Evolutionary conservation across 2,113 vertebrate genomes (phyloP).

Genomic region (Nicator chloris): DNA sequence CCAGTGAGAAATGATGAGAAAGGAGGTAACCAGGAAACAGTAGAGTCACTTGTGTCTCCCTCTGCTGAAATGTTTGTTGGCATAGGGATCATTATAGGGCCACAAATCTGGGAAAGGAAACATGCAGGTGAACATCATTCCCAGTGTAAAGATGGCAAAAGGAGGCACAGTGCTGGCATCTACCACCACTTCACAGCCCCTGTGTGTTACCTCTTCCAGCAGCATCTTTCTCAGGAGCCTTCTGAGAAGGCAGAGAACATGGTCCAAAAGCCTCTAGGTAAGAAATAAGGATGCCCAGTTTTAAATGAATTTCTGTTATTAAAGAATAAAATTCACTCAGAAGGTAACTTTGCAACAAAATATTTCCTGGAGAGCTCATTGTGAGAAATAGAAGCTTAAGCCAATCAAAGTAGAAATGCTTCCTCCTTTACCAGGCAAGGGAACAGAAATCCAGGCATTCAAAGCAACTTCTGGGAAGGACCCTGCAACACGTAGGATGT

Average conservation of each 20-base stretch:
- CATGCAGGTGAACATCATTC: not conserved
- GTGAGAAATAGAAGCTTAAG: not conserved
- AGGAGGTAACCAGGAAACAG: not conserved
- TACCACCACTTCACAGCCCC: not conserved
- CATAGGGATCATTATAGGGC: not conserved
- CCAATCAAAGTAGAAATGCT: not conserved
- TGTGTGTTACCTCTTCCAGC: fast-evolving
- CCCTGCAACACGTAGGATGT: not conserved
- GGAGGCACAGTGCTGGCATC: not conserved
- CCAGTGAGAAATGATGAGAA: not conserved
- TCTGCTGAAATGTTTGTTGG: not conserved
- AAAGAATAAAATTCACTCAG: not conserved
- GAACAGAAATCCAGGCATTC: not conserved
- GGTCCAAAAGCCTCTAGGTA: not conserved
- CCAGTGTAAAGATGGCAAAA: not conserved
- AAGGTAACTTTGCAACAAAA: not conserved
- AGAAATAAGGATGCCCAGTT: not conserved
- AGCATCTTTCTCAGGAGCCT: not conserved
- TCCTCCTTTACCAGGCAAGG: not conserved
- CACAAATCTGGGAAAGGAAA: not conserved
- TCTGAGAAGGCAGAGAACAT: not conserved
- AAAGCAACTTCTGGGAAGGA: not conserved
- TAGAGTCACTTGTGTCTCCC: not conserved
- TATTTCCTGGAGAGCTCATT: not conserved
- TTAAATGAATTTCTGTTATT: not conserved